Percentiles rank a stretch among this genome's conserved stretches.
Evolutionary conservation across 2,888 invertebrate species (phyloP).

Genomic region (Podotricha telesiphe): DNA sequence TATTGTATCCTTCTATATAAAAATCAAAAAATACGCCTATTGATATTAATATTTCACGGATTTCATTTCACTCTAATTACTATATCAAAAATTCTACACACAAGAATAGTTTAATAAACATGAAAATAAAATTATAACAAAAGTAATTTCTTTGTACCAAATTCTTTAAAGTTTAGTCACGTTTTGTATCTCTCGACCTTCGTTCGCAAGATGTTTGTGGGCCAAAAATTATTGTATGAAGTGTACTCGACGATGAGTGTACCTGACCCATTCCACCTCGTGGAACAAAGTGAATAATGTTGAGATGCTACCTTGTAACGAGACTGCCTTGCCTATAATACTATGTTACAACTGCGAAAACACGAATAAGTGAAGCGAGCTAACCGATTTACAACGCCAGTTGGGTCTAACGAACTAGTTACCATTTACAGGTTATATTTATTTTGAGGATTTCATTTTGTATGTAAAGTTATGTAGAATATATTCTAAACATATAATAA

Average conservation of each 20-base stretch:
- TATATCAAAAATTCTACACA: no score
- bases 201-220: slow-evolving; percentile 41
- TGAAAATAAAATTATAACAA: slow-evolving; percentile 21
- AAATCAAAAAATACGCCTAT: neutral
- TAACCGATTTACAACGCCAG: neutral
- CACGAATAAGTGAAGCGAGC: slow-evolving; percentile 1
- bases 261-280: slow-evolving; percentile 43
- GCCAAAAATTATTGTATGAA: slow-evolving; percentile 45
- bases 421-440: neutral
- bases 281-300: slow-evolving; percentile 39
- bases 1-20: no score
- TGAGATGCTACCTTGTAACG: slow-evolving; percentile 36
- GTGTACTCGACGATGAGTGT: slow-evolving; percentile 41
- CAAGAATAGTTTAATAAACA: slow-evolving; percentile 9
- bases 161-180: slow-evolving; percentile 44
- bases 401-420: slow-evolving; percentile 3
- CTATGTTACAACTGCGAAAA: slow-evolving; percentile 4
- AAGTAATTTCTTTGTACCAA: slow-evolving; percentile 33
- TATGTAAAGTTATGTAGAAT: neutral
- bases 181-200: slow-evolving; percentile 45
- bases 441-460: neutral
- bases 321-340: slow-evolving; percentile 5
- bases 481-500: no score
- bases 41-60: no score
- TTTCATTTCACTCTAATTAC: no score